These are phyloP conservation scores for Oreotrochilus melanogaster DNA, from an alignment of 2,113 vertebrate genomes.

Conservation along the genomic window DNA sequence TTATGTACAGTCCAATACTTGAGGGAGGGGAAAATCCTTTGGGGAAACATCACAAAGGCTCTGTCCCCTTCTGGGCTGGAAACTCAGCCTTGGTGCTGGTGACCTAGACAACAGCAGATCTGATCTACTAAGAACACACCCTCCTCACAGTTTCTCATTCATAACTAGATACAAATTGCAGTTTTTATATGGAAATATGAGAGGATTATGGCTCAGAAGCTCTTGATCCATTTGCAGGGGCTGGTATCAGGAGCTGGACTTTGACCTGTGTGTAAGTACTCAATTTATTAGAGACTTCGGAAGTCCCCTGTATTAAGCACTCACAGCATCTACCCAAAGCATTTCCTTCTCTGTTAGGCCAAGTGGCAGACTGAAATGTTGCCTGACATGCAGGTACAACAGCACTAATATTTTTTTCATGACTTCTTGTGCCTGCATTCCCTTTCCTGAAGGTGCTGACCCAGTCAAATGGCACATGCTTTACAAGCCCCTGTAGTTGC, in stretches of 20 bases:
- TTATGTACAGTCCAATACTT: accelerated
- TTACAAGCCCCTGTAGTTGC: background rate
- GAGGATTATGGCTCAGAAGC: background rate
- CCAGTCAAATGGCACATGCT: background rate
- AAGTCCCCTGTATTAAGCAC: background rate
- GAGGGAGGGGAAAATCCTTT: background rate
- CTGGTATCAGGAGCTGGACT: background rate
- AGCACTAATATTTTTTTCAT: background rate
- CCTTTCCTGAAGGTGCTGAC: background rate
- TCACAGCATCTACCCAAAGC: background rate
- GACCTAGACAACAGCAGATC: background rate
- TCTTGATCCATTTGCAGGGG: background rate
- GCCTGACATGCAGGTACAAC: background rate
- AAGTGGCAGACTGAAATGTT: background rate
- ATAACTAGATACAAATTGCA: background rate
- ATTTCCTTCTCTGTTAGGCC: background rate
- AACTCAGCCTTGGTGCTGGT: background rate
- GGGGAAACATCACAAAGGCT: background rate
- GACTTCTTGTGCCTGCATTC: background rate
- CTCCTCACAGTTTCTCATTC: background rate
- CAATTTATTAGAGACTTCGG: background rate
- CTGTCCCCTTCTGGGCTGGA: background rate
- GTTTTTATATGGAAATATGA: background rate
- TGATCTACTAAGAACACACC: background rate
- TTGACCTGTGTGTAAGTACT: background rate